Evolutionary conservation across 2,888 invertebrate genomes (phyloP), one percentile per base, ranked within the genome.

Genomic region (Drosophila monieri): DNA sequence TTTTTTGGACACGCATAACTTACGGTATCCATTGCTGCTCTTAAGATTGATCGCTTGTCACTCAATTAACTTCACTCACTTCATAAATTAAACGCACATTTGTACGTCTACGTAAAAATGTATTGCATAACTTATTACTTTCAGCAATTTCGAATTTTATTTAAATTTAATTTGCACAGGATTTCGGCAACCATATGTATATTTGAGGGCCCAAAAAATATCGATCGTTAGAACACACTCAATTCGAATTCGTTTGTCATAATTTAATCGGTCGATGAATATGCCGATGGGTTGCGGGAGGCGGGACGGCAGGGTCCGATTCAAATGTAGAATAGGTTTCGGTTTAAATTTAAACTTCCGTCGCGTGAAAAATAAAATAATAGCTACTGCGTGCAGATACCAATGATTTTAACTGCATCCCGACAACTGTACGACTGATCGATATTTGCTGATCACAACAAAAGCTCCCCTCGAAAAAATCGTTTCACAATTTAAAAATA

Each of bases 381-480:
- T 67, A 35, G 46, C 69, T 51, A 61, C 59, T 49, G 53, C 59
- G 49, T 55, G 71, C 60, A 60, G 68, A 67, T 56, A 53, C 70
- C 67, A 71, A 69, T 74, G 76, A 78, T 61, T 79, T 73, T 75
- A 73, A 76, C 78, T 70, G 80, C 79, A 72, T 66, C 75, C 72
- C 73, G 70, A 73, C 83, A 78, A 78, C 80, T 79, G 74, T 58
- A 67, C 80, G 78, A 83, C 83, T 83, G 85, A 85, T 83, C 85
- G 85, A 83, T 85, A 83, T 83, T 83, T 73, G 71, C 85, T 76
- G 83, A 85, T 83, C 85, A 83, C 80, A 83, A 85, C 80, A 83
- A 85, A 77, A 76, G 77, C 74, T 73, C 67, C 68, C 70, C 69
- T 70, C 52, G 70, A 73, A 80, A 70, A 78, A 72, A 58, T 68